Conservation (phyloP, 2,113 vertebrate genomes). For the Gymnogyps californianus region DNA sequence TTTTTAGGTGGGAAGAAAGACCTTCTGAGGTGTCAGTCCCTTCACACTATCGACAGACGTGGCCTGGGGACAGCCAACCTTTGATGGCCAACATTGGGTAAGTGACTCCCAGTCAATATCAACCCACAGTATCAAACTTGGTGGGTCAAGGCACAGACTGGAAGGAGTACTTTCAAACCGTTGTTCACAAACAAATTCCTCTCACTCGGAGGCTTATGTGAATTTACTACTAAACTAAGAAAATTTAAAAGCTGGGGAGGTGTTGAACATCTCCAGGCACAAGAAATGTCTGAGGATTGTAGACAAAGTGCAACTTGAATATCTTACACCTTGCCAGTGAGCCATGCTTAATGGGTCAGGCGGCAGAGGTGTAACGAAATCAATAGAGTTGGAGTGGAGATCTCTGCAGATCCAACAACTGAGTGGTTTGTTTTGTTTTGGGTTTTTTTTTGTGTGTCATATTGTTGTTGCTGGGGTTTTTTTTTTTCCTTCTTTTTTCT, state of each 20-base stretch:
- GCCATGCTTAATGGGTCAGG: conserved; percentile 62
- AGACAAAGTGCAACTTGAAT: not conserved
- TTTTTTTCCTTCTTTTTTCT: fast-evolving
- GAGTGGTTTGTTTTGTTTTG: fast-evolving
- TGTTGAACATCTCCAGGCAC: not conserved
- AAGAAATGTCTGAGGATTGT: not conserved
- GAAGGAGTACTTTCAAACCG: not conserved
- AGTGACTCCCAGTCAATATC: not conserved
- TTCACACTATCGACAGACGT: not conserved
- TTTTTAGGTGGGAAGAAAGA: not conserved
- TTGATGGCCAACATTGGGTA: too few relatives aligned
- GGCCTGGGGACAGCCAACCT: not conserved
- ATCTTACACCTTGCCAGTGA: conserved; percentile 49
- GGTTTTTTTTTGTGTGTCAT: not conserved
- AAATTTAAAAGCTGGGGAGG: not conserved
- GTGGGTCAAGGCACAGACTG: not conserved
- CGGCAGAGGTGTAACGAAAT: conserved; percentile 44
- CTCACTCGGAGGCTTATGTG: not conserved
- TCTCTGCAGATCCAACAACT: not conserved
- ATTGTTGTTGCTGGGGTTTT: not conserved
- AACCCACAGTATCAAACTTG: too few relatives aligned
- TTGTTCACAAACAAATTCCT: not conserved
- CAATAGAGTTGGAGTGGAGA: conserved; percentile 32
- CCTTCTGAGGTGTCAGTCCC: not conserved
- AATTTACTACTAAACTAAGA: not conserved